Percentiles rank a stretch among this genome's conserved stretches.
phyloP scores from a whole-genome alignment of 2,797 vertebrate species.

The Phoxinus dragarum region DNA sequence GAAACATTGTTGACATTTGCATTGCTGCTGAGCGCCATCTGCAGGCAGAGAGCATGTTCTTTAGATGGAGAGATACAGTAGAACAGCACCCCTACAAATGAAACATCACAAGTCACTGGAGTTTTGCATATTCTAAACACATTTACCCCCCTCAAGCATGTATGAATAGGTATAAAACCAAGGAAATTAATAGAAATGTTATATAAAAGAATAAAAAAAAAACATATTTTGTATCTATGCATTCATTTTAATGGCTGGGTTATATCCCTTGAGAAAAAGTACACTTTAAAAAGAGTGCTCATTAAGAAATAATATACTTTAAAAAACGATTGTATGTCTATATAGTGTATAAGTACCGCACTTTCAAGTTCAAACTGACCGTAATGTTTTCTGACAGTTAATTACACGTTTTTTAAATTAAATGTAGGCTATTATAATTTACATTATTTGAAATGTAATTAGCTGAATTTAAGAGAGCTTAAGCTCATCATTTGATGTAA shows the following conservation, averaged over 20 bases:
- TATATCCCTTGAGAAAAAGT: not conserved
- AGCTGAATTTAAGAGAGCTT: not conserved
- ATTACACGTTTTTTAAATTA: not conserved
- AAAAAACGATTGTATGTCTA: no score
- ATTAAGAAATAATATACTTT: not conserved
- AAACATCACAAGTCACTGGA: not conserved
- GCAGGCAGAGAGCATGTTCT: constrained; percentile 76
- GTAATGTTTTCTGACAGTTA: not conserved
- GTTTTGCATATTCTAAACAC: not conserved
- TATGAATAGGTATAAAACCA: not conserved
- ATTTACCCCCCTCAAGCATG: not conserved
- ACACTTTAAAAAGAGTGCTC: not conserved
- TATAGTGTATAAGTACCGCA: not conserved
- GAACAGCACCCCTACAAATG: constrained; percentile 79
- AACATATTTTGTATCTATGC: not conserved
- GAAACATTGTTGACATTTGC: constrained; percentile 81
- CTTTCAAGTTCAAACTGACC: not conserved
- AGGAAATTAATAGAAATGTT: not conserved
- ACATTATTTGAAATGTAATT: not conserved
- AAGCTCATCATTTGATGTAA: not conserved
- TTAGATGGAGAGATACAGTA: constrained; percentile 83
- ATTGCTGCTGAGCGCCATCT: constrained; percentile 77
- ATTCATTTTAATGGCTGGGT: not conserved
- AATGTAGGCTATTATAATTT: not conserved
- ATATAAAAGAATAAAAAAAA: not conserved